Evolutionary conservation across 2,113 vertebrate species (phyloP).

Genomic region (Chionomys nivalis): DNA sequence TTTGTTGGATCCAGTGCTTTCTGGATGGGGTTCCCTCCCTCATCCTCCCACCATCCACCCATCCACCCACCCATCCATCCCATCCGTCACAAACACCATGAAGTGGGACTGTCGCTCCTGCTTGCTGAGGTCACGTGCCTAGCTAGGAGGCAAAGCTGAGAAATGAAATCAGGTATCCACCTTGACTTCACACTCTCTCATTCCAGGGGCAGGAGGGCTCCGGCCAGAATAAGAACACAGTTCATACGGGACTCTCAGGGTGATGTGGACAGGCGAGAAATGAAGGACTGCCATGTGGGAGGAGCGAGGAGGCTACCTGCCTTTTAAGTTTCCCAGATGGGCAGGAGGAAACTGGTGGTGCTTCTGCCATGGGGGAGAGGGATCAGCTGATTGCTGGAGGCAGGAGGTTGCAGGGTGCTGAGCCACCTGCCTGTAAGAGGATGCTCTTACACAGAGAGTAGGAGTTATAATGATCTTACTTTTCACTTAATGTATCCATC

Average conservation of each 20-base stretch:
- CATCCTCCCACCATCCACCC: neutral
- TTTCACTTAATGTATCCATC: neutral
- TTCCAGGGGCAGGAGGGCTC: neutral
- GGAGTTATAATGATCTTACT: neutral
- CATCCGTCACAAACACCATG: rapidly evolving
- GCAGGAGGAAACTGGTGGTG: neutral
- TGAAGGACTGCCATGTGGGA: neutral
- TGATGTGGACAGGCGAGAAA: rapidly evolving
- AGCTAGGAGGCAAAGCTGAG: neutral
- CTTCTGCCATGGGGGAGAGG: rapidly evolving
- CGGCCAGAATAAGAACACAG: no score
- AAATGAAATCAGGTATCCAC: neutral
- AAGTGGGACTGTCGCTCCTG: rapidly evolving
- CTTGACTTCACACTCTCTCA: no score
- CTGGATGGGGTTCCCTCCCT: neutral
- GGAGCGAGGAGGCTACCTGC: neutral
- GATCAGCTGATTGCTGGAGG: neutral
- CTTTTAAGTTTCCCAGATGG: neutral
- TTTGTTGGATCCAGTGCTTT: rapidly evolving
- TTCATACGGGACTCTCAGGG: neutral
- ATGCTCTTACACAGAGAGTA: neutral
- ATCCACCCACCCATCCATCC: neutral
- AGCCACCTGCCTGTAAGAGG: neutral
- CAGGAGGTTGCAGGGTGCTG: neutral
- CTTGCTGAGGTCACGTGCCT: rapidly evolving